Evolutionary conservation across 2,888 invertebrate species (phyloP), one percentile per base, ranked within the genome.

Genomic region (Hermaeophaga mercurialis): DNA sequence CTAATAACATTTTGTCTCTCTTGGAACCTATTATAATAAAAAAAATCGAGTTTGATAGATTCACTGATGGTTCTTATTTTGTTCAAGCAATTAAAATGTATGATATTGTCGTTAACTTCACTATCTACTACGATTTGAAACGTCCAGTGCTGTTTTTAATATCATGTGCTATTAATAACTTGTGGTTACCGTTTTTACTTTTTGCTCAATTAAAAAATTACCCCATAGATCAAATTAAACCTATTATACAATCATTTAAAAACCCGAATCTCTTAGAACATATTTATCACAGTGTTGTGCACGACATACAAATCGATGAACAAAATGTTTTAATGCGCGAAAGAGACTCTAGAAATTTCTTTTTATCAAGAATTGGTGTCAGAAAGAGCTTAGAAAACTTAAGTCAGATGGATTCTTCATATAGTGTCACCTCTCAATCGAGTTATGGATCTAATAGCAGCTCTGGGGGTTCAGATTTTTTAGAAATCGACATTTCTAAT

Each of bases 181-280:
- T 84, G 47, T 91, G 90, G 89, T 84, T 90, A 70, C 84, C 85
- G 45, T 85, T 90, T 68, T 72, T 89, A 9, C 75, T 89, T 15
- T 83, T 86, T 31, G 82, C 85, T 1, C 87, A 91, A 66, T 83
- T 88, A 19, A 87, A 87, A 66, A 81, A 85, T 54, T 87, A 90
- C 70, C 86, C 90, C 0, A 68, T 84, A 12, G 76, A 80, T 8
- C 84, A 86, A 75, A 83, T 86, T 72, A 70, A 84, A 61, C 80
- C 82, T 53, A 68, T 84, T 12, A 78, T 82, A 0, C 82, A 82
- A 58, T 77, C 82, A 45, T 86, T 88, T 66, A 80, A 81, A 59
- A 83, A 80, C 56, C 74, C 78, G 43, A 80, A 80, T 24, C 79
- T 86, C 62, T 79, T 81, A 1, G 85, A 87, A 64, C 88, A 88